Percentiles rank a stretch among this genome's conserved stretches.
Evolutionary conservation across 2,113 vertebrate genomes (phyloP).

Genomic region (Dasypus novemcinctus): DNA sequence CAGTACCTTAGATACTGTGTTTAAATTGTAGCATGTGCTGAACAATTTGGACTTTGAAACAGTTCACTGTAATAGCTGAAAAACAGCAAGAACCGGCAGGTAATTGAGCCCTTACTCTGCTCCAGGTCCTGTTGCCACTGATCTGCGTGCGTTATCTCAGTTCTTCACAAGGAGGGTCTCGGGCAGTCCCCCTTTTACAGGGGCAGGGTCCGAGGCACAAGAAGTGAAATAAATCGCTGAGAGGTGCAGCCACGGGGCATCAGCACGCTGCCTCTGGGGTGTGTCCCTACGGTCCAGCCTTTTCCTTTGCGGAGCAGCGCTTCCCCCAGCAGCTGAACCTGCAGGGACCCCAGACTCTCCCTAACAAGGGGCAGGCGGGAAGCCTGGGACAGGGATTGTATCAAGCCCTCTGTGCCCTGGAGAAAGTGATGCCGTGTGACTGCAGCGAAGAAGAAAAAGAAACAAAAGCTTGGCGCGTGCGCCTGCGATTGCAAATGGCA

Average conservation of each 20-base stretch:
- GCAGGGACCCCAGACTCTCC: not conserved
- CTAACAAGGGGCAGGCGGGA: not conserved
- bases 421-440: not conserved
- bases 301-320: not conserved
- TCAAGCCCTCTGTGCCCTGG: not conserved
- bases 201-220: not conserved
- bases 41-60: not conserved
- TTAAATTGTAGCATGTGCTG: not conserved
- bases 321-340: not conserved
- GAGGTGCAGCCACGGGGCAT: not conserved
- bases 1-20: not conserved
- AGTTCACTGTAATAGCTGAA: not conserved
- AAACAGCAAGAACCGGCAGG: not conserved
- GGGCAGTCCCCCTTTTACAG: not conserved
- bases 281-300: not conserved
- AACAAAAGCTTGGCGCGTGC: not conserved
- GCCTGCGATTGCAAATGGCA: not conserved
- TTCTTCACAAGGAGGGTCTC: not conserved
- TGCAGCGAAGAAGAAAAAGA: not conserved
- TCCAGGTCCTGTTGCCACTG: not conserved
- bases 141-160: not conserved
- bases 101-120: not conserved
- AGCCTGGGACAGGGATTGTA: not conserved
- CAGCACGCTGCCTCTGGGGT: not conserved
- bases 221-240: not conserved